A percentile compares a stretch with the other conserved stretches of the same genome.
Evolutionary conservation across 1,140 invertebrate genomes (phyloP).

Genomic region (Ctenoplectra terminalis): DNA sequence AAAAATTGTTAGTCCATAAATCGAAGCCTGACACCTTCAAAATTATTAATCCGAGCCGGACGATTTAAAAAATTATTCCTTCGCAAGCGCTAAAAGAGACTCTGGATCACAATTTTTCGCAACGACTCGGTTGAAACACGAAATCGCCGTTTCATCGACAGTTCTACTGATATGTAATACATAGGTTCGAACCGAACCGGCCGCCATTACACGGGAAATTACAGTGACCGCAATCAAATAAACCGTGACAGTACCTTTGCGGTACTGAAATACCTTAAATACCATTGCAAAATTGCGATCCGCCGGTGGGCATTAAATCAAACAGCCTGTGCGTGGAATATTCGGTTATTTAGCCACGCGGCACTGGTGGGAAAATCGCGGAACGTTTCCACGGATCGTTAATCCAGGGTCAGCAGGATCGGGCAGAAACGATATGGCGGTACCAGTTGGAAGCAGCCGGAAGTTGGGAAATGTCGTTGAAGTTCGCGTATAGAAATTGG

Average conservation of each 20-base stretch:
- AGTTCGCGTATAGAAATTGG: not conserved
- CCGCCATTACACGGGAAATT: not conserved
- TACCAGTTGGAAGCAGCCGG: not conserved
- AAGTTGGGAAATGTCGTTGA: constrained; percentile 46
- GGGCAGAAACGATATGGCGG: not conserved
- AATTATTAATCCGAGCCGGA: too few relatives aligned
- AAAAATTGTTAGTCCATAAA: too few relatives aligned
- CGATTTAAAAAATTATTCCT: too few relatives aligned
- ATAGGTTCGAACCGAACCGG: not conserved
- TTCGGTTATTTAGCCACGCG: constrained; percentile 16
- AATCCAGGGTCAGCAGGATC: not conserved
- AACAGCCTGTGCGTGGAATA: constrained; percentile 12
- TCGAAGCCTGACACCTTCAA: too few relatives aligned
- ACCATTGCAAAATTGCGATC: constrained; percentile 8
- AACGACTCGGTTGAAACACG: not conserved
- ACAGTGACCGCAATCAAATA: constrained; percentile 24
- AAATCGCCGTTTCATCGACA: not conserved
- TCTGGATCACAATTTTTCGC: too few relatives aligned
- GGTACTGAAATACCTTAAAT: constrained; percentile 14
- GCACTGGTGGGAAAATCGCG: constrained; percentile 8
- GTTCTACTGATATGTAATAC: not conserved
- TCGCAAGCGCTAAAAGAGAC: too few relatives aligned
- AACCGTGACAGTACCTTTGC: not conserved
- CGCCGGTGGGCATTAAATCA: not conserved
- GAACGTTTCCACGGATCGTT: constrained; percentile 16